Percentiles rank a stretch among this genome's conserved stretches.
These are phyloP conservation scores for Sapajus apella DNA, from an alignment of 2,113 vertebrate genomes.

Conservation along the genomic window DNA sequence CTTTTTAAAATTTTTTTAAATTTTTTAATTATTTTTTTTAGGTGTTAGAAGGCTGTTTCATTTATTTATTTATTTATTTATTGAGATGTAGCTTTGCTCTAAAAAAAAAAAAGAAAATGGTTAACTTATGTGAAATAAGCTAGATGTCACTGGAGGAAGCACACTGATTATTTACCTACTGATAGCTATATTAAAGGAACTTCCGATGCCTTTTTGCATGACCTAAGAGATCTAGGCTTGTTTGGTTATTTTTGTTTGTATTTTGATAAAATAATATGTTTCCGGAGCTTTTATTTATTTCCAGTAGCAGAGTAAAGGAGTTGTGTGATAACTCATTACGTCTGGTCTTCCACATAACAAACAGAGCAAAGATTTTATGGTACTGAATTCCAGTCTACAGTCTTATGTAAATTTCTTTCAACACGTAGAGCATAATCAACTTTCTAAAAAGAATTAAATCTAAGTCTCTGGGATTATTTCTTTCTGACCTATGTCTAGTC, in stretches of 20 bases:
- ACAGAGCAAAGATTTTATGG: not conserved
- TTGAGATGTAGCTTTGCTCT: too few relatives aligned
- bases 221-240: not conserved
- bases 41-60: too few relatives aligned
- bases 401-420: not conserved
- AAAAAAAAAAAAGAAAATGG: not conserved
- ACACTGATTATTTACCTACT: not conserved
- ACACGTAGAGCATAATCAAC: not conserved
- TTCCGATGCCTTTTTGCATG: not conserved
- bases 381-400: not conserved
- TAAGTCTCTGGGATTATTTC: not conserved
- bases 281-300: not conserved
- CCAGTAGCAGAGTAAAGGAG: not conserved
- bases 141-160: not conserved
- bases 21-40: too few relatives aligned
- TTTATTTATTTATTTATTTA: too few relatives aligned
- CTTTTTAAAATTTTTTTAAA: too few relatives aligned
- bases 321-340: not conserved
- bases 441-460: not conserved
- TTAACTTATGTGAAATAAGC: not conserved
- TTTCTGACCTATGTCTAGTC: not conserved
- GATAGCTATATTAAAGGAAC: not conserved
- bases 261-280: not conserved
- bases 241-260: slow-evolving; percentile 13
- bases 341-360: not conserved